Base-by-base conservation (phyloP, 2,797 vertebrate species). In the Lycodopsis pacificus region DNA sequence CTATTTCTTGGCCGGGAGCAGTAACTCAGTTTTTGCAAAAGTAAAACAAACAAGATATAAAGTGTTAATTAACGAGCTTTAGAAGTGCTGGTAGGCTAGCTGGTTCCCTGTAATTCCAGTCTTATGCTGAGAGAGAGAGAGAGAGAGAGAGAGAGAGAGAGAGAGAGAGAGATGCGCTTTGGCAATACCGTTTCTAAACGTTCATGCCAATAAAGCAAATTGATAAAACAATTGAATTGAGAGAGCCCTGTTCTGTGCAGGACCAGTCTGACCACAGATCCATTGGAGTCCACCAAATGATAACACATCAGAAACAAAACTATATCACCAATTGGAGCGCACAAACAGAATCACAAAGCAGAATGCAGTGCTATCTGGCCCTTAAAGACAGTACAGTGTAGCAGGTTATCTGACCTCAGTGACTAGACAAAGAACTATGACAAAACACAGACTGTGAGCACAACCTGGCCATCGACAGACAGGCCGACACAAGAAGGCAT, bases 101-200 rank as follows among this genome's bases (percentile, higher is more conserved):
- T 8, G 5, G 12, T 56, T 56, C 17, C 17, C 12, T 13, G 1
- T 12, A 34, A 42, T 66, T 66, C 11, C 17, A 20, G 38, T 3
- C n/a, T 56, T 7, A 7, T 51, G 13, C 48, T n/a, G 14, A 56
- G 14, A 56, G 27, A 57, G 54, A 56, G 53, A 59, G 80, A 51
- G 22, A 57, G 17, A 51, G 34, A 69, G 32, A 65, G 17, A 32
- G 49, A 46, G 53, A 70, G 64, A 57, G 32, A 73, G 42, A 38
- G 13, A 58, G 36, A 62, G 61, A 44, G 42, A 44, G 42, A 44
- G 4, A 27, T 27, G 25, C 2, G 25, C 25, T 25, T 25, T 25
- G 25, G 25, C 25, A 25, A 25, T 25, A 2, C 25, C 25, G 25
- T 25, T 25, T 25, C 25, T 25, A 25, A 25, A 25, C 25, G 25